Conservation (phyloP, 2,113 vertebrate genomes). For the Eurypyga helias region DNA sequence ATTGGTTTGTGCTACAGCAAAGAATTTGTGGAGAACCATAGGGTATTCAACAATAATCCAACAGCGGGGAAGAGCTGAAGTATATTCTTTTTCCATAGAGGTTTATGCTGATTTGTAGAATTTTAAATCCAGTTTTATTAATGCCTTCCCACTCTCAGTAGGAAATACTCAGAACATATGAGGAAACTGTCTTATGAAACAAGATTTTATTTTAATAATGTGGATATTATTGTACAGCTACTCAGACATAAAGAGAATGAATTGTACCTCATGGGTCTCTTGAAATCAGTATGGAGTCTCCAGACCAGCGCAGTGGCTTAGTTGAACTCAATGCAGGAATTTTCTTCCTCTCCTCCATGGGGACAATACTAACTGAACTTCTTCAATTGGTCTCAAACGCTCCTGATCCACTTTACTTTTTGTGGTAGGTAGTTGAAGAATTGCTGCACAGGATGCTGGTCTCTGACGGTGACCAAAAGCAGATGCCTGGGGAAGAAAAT, state of each 20-base stretch:
- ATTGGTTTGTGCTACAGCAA: slow-evolving; percentile 13
- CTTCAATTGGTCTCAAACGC: neutral
- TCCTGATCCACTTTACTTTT: neutral
- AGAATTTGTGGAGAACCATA: neutral
- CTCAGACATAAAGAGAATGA: slow-evolving; percentile 38
- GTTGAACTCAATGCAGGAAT: neutral
- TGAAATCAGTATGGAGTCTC: slow-evolving; percentile 39
- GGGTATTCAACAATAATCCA: slow-evolving; percentile 39
- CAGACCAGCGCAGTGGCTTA: slow-evolving; percentile 30
- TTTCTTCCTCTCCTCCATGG: neutral
- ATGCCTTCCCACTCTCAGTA: slow-evolving; percentile 49
- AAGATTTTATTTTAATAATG: slow-evolving; percentile 59
- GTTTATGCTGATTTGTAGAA: slow-evolving; percentile 57
- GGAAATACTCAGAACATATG: slow-evolving; percentile 51
- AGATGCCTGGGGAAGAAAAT: neutral
- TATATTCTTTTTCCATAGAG: slow-evolving; percentile 29
- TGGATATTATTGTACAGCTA: slow-evolving; percentile 42
- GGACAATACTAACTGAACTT: neutral
- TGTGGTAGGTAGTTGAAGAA: neutral
- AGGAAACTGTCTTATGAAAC: slow-evolving; percentile 39
- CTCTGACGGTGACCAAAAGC: neutral
- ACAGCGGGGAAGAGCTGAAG: slow-evolving; percentile 20
- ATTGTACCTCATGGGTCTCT: slow-evolving; percentile 31
- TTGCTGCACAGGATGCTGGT: neutral
- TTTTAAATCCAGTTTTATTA: slow-evolving; percentile 64